Base-by-base conservation (phyloP, 2,797 vertebrate genomes). In the Chromobotia macracanthus region DNA sequence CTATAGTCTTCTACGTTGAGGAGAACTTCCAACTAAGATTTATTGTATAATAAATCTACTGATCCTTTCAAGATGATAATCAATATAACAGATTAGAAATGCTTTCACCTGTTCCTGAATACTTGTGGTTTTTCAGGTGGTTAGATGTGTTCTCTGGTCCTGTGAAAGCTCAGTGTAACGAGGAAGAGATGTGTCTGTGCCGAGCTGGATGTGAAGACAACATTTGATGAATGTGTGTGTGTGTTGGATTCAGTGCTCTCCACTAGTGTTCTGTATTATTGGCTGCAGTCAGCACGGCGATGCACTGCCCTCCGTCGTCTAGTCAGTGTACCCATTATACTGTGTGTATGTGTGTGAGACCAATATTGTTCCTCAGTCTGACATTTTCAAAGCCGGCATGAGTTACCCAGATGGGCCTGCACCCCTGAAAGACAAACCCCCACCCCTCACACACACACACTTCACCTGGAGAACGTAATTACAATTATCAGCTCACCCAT, bases 401-500 rank as follows among this genome's bases (percentile, higher is more conserved):
- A 72, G 64, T 53, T 69, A 75, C 71, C 53, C 75, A 78, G 67
- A 70, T 70, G 72, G 80, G 53, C 51, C 64, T 63, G 73, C 35
- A 56, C 74, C 78, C 35, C 55, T 56, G 55, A 68, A 83, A 80
- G 56, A 63, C 70, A 67, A 63, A 28, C 75, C 70, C 72, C 70
- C 55, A 16, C 63, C 76, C 19, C 53, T 3, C 38, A 38, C 65
- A 60, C 23, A 35, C 50, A 23, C 74, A 68, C 60, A 69, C 67
- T 44, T 55, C 64, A 79, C 72, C 67, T 71, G 76, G 73, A 79
- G 78, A 73, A 80, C 44, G 76, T 80, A 80, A 83, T 81, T 82
- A 82, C 69, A 82, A 80, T 83, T 73, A 84, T 80, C 82, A 84
- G 82, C 70, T 75, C 78, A 73, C 77, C 75, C 31, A 74, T 76